These are phyloP conservation scores for Sisyra terminalis DNA, from an alignment of 2,888 invertebrate genomes.

Conservation along the genomic window DNA sequence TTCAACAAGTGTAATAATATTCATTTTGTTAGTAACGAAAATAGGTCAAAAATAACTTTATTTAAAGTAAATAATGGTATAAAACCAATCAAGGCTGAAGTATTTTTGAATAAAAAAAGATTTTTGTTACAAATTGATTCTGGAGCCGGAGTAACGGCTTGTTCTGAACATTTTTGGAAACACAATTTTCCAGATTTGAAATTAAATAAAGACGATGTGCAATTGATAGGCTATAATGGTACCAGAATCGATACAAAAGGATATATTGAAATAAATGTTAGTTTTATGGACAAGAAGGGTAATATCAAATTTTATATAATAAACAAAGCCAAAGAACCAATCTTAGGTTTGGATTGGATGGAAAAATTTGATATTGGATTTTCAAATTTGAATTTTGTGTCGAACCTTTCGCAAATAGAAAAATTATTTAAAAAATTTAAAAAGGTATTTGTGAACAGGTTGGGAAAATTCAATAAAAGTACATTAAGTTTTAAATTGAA, in stretches of 20 bases:
- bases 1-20: no score
- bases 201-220: no score
- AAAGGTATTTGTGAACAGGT: slow-evolving; percentile 8
- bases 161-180: no score
- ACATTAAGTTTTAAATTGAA: slow-evolving; percentile 12
- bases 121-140: no score
- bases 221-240: neutral
- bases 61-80: no score
- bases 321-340: neutral
- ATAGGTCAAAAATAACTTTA: no score
- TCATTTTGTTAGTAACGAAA: no score
- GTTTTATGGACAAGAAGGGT: neutral
- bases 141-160: no score
- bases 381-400: neutral
- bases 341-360: neutral
- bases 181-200: no score
- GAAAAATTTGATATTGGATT: neutral
- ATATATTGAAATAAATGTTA: neutral
- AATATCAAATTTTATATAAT: neutral
- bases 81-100: no score
- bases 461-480: slow-evolving; percentile 9
- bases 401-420: neutral
- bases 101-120: no score
- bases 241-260: neutral
- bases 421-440: slow-evolving; percentile 9